Evolutionary conservation across 2,113 vertebrate genomes (phyloP).

Genomic region (Polypterus bichir): DNA sequence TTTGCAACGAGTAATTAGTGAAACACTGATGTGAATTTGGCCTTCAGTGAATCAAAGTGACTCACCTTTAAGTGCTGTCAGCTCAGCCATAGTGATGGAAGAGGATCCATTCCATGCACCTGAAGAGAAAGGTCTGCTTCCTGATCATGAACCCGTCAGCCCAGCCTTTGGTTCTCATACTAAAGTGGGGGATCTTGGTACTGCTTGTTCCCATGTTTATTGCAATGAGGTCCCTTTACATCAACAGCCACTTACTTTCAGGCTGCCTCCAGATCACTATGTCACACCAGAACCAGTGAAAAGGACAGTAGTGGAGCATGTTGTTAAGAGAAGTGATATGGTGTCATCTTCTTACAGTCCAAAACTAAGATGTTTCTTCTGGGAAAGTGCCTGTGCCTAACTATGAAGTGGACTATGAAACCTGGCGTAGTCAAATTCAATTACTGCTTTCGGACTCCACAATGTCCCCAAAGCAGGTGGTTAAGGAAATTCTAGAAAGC

Average conservation of each 20-base stretch:
- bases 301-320: constrained; percentile 12
- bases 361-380: constrained; percentile 15
- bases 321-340: constrained; percentile 10
- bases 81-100: not conserved
- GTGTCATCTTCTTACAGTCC: not conserved
- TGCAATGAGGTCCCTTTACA: not conserved
- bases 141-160: not conserved
- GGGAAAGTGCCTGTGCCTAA: constrained; percentile 9
- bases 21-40: not conserved
- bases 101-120: too few species aligned
- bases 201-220: not conserved
- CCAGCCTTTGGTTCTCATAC: not conserved
- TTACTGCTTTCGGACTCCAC: constrained; percentile 9
- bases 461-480: constrained; percentile 10
- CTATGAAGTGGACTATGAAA: constrained; percentile 14
- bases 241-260: not conserved
- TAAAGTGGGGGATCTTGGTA: not conserved
- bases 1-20: constrained; percentile 5
- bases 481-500: constrained; percentile 10
- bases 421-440: constrained; percentile 9
- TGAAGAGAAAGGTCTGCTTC: too few species aligned
- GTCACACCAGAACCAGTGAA: constrained; percentile 16
- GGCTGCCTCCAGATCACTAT: not conserved
- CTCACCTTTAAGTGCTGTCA: not conserved
- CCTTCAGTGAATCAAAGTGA: not conserved